Percentiles rank a stretch among this genome's conserved stretches.
These are phyloP conservation scores for Drosophila nigritarsus DNA, from an alignment of 2,888 invertebrate species.

Conservation along the genomic window DNA sequence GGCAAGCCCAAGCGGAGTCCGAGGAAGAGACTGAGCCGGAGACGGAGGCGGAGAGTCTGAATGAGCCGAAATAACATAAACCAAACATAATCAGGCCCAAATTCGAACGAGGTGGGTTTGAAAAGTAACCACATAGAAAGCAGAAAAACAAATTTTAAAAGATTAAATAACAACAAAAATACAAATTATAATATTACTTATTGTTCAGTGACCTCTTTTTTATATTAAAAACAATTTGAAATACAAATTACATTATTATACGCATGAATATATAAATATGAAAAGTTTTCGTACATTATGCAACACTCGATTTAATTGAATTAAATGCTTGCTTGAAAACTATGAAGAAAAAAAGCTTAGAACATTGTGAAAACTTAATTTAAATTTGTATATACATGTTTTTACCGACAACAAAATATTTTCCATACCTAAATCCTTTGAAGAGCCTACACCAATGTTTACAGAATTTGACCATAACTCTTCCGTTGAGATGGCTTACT, in stretches of 20 bases:
- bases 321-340: too few relatives aligned
- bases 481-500: neutral
- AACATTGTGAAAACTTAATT: neutral
- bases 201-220: neutral
- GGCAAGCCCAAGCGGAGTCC: conserved; percentile 51
- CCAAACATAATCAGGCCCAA: conserved; percentile 74
- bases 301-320: too few relatives aligned
- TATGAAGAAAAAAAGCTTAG: too few relatives aligned
- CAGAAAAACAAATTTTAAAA: too few relatives aligned
- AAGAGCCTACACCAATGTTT: too few relatives aligned
- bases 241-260: too few relatives aligned
- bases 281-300: too few relatives aligned
- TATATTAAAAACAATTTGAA: neutral
- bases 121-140: neutral
- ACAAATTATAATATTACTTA: neutral
- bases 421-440: too few relatives aligned
- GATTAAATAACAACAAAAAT: neutral
- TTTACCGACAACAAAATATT: too few relatives aligned
- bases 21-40: neutral
- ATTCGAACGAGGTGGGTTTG: conserved; percentile 40
- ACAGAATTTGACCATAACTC: too few relatives aligned
- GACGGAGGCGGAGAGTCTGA: conserved; percentile 26
- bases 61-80: conserved; percentile 70
- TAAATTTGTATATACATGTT: too few relatives aligned
- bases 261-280: too few relatives aligned